Evolutionary conservation across 2,113 vertebrate species (phyloP), one percentile per base, ranked within the genome.

Genomic region (Oreochromis tanganicae): DNA sequence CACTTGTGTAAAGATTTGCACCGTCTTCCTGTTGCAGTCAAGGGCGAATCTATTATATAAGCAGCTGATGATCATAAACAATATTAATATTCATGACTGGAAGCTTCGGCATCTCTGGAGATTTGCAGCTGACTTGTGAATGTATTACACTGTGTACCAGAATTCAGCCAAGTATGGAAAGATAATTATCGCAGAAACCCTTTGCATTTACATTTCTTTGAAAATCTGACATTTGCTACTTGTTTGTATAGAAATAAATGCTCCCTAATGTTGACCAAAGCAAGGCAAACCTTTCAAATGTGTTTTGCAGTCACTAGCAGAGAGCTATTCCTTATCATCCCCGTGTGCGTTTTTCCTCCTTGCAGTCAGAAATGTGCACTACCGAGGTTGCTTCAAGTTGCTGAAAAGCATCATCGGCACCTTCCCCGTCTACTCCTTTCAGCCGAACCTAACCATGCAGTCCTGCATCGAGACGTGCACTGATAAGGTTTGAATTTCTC

Each of bases 401-500:
- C 97, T 95, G 27, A 96, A 96, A 93, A 97, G 97, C 89, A 79
- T 96, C 87, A 96, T 97, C 7, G 89, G 94, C 56, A 90, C 95
- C 92, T 97, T 99, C 93, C 96, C 97, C 4, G 86, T 96, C 94
- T 92, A 96, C 86, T 94, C 97, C 81, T 80, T 90, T 11, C 97
- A 97, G 87, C 91, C 95, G 84, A 99, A 98, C 86, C 86, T 97
- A 63, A 98, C 98, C 1, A 95, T 96, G 48, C 98, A 98, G 94
- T 96, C 93, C 87, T 99, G 98, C 96, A 97, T 98, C 0, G 97
- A 97, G 95, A 97, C 97, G 90, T 99, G 98, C 95, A 98, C 98
- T 71, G 96, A 98, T 94, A 98, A 99, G 97, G 98, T 99, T 97
- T 95, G 97, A 12, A 46, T 34, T n/a, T 32, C 5, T 7, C 38